Percentiles rank a stretch among this genome's conserved stretches.
These are phyloP conservation scores for Otolemur crassicaudatus DNA, from an alignment of 2,797 vertebrate genomes.

Conservation along the genomic window DNA sequence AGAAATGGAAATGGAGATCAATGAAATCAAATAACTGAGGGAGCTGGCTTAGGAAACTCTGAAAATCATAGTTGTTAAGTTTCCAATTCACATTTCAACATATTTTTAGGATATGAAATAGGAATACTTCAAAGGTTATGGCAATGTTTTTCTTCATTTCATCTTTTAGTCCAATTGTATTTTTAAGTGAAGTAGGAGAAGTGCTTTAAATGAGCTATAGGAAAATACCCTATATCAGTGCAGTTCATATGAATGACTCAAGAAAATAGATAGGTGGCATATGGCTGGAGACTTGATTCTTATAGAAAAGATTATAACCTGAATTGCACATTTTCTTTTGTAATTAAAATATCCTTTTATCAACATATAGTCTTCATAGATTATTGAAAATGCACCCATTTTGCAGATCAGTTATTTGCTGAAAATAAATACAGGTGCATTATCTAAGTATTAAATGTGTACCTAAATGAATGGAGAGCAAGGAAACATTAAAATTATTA, in stretches of 20 bases:
- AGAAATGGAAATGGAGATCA: neutral
- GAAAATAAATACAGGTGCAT: neutral
- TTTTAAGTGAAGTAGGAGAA: neutral
- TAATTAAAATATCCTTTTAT: neutral
- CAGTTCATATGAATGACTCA: neutral
- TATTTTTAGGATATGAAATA: constrained; percentile 8
- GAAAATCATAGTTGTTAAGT: neutral
- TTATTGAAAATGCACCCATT: neutral
- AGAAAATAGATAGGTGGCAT: neutral
- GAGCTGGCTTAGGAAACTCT: neutral
- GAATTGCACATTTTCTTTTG: neutral
- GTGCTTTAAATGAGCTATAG: neutral
- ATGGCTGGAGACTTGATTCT: neutral
- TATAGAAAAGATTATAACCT: neutral
- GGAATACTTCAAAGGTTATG: neutral
- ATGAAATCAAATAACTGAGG: neutral
- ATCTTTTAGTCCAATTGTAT: neutral
- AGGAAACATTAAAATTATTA: neutral
- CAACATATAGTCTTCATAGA: neutral
- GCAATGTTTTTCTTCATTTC: neutral
- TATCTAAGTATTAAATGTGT: constrained; percentile 3
- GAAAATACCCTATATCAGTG: neutral
- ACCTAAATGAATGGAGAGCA: neutral
- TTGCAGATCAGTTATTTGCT: neutral
- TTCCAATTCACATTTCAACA: neutral